phyloP scores from a whole-genome alignment of 2,888 invertebrate species.

The Elegia similella region DNA sequence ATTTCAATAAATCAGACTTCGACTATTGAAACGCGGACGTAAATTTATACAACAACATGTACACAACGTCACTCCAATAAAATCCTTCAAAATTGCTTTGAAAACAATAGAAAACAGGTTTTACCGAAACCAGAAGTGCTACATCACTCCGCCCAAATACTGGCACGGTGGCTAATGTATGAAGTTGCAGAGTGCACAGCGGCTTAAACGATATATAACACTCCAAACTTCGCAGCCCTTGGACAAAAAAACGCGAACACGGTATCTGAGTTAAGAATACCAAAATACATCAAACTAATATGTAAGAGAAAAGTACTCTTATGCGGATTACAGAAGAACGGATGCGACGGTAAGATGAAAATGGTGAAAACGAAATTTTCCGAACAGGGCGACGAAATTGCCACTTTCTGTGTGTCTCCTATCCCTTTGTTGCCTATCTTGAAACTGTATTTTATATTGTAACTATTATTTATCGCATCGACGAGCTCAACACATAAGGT shows the following conservation, averaged over 20 bases:
- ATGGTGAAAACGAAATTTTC: slow-evolving; percentile 43
- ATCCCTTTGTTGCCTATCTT: slow-evolving; percentile 57
- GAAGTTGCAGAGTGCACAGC: slow-evolving; percentile 23
- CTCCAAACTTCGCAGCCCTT: slow-evolving; percentile 46
- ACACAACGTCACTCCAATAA: no score
- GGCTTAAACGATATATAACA: slow-evolving; percentile 47
- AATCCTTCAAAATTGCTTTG: no score
- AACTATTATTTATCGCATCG: slow-evolving; percentile 44
- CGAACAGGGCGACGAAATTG: slow-evolving; percentile 63
- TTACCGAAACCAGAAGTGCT: slow-evolving; percentile 34
- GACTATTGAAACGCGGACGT: no score
- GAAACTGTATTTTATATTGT: slow-evolving; percentile 54
- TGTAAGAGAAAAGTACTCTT: slow-evolving; percentile 29
- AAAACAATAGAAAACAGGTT: slow-evolving; percentile 22
- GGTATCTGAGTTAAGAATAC: slow-evolving; percentile 48
- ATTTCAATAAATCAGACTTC: no score
- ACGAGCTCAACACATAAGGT: slow-evolving; percentile 24
- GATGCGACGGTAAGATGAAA: slow-evolving; percentile 29
- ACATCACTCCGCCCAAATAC: slow-evolving; percentile 9
- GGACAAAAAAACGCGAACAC: slow-evolving; percentile 47
- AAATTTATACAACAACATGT: no score
- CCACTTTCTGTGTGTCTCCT: slow-evolving; percentile 61
- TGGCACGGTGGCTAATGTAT: slow-evolving; percentile 11
- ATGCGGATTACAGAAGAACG: slow-evolving; percentile 30
- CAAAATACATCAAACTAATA: slow-evolving; percentile 26